Conservation (phyloP, 2,113 vertebrate genomes). For the Suncus etruscus region DNA sequence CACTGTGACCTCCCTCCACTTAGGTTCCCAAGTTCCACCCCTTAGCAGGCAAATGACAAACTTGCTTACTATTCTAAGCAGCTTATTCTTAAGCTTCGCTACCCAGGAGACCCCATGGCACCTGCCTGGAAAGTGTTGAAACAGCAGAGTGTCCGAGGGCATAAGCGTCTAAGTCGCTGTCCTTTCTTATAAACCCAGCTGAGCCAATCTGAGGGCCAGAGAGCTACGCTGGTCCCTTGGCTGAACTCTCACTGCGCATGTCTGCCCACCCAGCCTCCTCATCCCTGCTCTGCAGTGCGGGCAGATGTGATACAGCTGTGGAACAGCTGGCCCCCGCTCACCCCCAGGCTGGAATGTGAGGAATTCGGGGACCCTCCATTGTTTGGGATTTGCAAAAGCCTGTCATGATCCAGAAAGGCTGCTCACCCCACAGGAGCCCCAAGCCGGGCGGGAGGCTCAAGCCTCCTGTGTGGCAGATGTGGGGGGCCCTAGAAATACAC, state of each 20-base stretch:
- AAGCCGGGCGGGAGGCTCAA: not conserved
- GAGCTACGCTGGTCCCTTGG: not conserved
- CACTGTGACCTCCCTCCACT: too few relatives aligned
- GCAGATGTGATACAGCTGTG: conserved; percentile 58
- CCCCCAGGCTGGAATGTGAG: conserved; percentile 61
- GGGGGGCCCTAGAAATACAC: not conserved
- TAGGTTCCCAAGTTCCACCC: too few relatives aligned
- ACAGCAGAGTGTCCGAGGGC: conserved; percentile 67
- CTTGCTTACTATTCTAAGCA: not conserved
- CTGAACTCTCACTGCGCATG: accelerated
- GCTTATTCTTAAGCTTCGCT: conserved; percentile 72
- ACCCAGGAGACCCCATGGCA: conserved; percentile 31
- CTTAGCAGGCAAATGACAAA: too few relatives aligned
- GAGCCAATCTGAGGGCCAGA: not conserved
- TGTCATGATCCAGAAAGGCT: not conserved
- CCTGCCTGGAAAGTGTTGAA: conserved; percentile 69
- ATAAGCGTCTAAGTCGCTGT: conserved; percentile 54
- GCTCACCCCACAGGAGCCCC: not conserved
- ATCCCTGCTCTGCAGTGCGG: not conserved
- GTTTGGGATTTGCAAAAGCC: conserved; percentile 55
- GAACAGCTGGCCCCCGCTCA: conserved; percentile 64
- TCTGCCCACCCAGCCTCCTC: not conserved
- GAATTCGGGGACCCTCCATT: conserved; percentile 48
- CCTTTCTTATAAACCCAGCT: conserved; percentile 72
- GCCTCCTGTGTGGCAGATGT: not conserved